These are phyloP conservation scores for Drosophila greeni DNA, from an alignment of 2,888 invertebrate species.

Conservation along the genomic window DNA sequence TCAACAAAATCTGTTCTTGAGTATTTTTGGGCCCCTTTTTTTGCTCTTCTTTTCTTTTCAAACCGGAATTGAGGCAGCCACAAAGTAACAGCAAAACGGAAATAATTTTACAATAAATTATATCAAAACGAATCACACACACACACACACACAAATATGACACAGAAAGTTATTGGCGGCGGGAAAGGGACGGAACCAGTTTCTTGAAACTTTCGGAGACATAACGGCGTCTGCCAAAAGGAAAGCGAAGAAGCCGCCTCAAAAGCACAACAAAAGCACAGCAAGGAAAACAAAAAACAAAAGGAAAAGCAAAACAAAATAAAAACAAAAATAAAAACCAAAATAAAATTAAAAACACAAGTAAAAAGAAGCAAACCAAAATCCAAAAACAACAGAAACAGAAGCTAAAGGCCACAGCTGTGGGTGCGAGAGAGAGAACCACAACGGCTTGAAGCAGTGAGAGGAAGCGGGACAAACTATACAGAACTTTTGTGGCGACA, in stretches of 20 bases:
- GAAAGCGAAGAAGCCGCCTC: slow-evolving; percentile 24
- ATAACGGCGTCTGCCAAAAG: slow-evolving; percentile 65
- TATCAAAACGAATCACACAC: slow-evolving; percentile 51
- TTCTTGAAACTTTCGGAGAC: slow-evolving; percentile 58
- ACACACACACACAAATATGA: slow-evolving; percentile 12
- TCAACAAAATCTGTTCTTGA: slow-evolving; percentile 8
- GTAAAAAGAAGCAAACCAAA: neutral
- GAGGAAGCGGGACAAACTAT: neutral
- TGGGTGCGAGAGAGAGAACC: slow-evolving; percentile 2
- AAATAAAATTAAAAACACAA: no score
- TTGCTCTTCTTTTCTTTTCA: neutral
- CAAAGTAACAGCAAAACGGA: slow-evolving; percentile 52
- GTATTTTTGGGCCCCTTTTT: neutral
- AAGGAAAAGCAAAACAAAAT: neutral
- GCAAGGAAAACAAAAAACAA: neutral
- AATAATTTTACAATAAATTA: slow-evolving; percentile 70
- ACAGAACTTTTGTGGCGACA: slow-evolving; percentile 39
- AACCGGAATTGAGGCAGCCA: slow-evolving; percentile 29
- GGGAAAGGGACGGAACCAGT: slow-evolving; percentile 22
- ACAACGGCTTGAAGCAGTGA: neutral
- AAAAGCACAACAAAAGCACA: slow-evolving; percentile 17
- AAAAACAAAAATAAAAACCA: neutral
- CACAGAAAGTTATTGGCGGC: slow-evolving; percentile 20
- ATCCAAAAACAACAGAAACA: slow-evolving; percentile 1
- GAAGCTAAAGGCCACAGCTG: slow-evolving; percentile 8